phyloP scores from a whole-genome alignment of 2,888 invertebrate genomes.

The Sycophila texana region DNA sequence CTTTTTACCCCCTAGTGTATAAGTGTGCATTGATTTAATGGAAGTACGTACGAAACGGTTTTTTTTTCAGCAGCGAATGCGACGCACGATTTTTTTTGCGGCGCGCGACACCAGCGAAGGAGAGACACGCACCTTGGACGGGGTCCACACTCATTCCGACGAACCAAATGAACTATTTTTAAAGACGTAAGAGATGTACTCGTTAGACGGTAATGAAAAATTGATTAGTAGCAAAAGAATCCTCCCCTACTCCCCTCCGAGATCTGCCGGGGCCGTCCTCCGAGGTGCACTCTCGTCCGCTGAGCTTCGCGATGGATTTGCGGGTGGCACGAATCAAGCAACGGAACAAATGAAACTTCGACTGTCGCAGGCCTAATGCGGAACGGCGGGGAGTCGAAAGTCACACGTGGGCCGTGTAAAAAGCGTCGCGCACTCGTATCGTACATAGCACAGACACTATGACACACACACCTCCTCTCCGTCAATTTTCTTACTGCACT shows the following conservation, averaged over 20 bases:
- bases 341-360: background rate
- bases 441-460: background rate
- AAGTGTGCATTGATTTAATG: background rate
- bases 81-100: background rate
- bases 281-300: too few species aligned
- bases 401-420: background rate
- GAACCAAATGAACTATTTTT: too few species aligned
- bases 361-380: constrained; percentile 10
- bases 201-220: too few species aligned
- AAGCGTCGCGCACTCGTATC: background rate
- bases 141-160: too few species aligned
- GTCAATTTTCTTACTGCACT: constrained; percentile 31
- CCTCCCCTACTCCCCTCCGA: too few species aligned
- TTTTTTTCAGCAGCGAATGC: constrained; percentile 13
- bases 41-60: background rate
- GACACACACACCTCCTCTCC: background rate
- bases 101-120: background rate
- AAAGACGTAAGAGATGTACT: too few species aligned
- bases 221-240: too few species aligned
- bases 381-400: background rate
- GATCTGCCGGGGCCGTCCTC: too few species aligned
- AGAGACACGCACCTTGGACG: too few species aligned
- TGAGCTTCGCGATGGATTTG: background rate
- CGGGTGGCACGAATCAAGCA: constrained; percentile 1
- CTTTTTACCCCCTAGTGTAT: background rate